Evolutionary conservation across 2,113 vertebrate species (phyloP), one percentile per base, ranked within the genome.

Genomic region (Tenrec ecaudatus): DNA sequence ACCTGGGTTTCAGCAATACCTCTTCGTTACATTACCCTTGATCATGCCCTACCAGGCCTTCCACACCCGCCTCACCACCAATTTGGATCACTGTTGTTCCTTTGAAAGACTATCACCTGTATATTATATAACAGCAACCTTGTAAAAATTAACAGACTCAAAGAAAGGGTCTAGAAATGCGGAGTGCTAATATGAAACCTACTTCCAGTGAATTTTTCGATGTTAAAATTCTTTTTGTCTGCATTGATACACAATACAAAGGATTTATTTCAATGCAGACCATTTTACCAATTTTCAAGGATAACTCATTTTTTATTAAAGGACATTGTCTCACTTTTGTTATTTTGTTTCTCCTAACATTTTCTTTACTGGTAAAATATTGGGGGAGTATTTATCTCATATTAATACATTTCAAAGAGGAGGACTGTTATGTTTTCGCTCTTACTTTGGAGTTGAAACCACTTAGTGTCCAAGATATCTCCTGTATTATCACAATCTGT

Each of bases 281-380:
- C 76, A 60, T 53, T 85, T 89, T 80, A 86, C 7, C 43, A 85
- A 82, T 71, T 57, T 64, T 91, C 86, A 75, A 92, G 9, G 17
- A 31, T 17, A 92, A 53, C 85, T 78, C 4, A 88, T 91, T 90
- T 53, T 90, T 68, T 15, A 69, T 88, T 89, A 94, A 29, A 89
- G 76, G 77, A 69, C 2, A 66, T 17, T 40, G 22, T 3, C 68
- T 86, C 36, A 2, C 11, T 86, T 91, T 93, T 94, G 80, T 94
- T 87, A 88, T 75, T 93, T 69, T 53, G 15, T 76, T 12, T 89
- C n/a, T 93, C 29, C 19, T 66, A 93, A 90, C 12, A 89, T 79
- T 93, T 78, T 89, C 27, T 75, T 89, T 89, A 79, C 69, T 96
- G 33, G 23, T 40, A 91, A 91, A 89, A 87, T 82, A 83, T 82